These are phyloP conservation scores for Vidua chalybeata DNA, from an alignment of 2,113 vertebrate species.

Conservation along the genomic window DNA sequence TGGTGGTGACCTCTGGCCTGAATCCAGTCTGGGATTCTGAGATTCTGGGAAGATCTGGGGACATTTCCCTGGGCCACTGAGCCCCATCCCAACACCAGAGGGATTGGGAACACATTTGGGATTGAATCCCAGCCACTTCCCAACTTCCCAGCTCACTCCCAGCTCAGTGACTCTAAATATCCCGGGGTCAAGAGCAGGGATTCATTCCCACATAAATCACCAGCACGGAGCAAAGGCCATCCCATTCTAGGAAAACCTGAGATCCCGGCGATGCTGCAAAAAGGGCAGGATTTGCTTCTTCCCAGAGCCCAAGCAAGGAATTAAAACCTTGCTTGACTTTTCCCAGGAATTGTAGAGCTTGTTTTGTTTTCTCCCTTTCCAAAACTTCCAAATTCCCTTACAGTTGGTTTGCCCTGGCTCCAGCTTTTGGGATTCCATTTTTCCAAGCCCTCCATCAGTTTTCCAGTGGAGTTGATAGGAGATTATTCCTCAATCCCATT, in stretches of 20 bases:
- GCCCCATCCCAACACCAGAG: accelerated
- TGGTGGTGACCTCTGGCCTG: background rate
- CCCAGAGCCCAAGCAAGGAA: background rate
- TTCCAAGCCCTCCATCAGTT: background rate
- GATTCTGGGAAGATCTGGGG: background rate
- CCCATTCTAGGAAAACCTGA: background rate
- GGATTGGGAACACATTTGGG: background rate
- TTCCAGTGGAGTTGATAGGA: background rate
- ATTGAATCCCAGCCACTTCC: background rate
- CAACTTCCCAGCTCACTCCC: background rate
- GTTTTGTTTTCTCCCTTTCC: background rate
- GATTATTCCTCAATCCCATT: background rate
- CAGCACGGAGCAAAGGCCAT: background rate
- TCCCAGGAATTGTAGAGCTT: background rate
- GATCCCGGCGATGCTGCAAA: background rate
- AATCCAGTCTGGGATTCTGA: background rate
- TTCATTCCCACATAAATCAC: background rate
- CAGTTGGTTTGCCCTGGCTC: background rate
- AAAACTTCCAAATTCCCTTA: background rate
- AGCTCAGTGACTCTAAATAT: accelerated
- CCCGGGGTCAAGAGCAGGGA: accelerated
- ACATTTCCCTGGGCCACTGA: background rate
- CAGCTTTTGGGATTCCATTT: background rate
- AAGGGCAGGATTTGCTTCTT: background rate
- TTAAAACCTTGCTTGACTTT: background rate